Conservation (phyloP, 1,140 invertebrate genomes). For the Halictus rubicundus region DNA sequence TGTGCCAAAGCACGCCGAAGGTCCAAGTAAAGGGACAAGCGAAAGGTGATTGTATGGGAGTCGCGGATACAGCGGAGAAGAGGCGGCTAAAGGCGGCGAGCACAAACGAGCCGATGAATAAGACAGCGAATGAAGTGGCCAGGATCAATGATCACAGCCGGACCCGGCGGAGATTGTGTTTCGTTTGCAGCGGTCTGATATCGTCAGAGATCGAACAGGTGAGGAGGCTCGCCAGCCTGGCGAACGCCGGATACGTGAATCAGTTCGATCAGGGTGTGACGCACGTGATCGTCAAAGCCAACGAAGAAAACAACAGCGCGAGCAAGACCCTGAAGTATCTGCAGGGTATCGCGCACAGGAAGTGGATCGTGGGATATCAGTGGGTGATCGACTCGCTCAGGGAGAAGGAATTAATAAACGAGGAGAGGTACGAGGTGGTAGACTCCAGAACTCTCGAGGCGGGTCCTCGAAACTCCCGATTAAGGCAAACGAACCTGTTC, state of each 20-base stretch:
- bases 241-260: conserved; percentile 38
- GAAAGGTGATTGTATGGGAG: not conserved
- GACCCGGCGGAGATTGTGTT: conserved; percentile 31
- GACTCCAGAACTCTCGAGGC: conserved; percentile 22
- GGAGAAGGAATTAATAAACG: conserved; percentile 81
- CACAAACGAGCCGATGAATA: not conserved
- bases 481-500: conserved; percentile 50
- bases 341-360: conserved; percentile 64
- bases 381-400: conserved; percentile 86
- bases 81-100: not conserved
- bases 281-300: conserved; percentile 59
- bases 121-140: not conserved
- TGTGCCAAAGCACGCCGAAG: conserved; percentile 46
- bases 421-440: conserved; percentile 78
- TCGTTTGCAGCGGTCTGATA: conserved; percentile 53
- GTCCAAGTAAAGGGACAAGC: not conserved
- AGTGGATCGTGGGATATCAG: conserved; percentile 64
- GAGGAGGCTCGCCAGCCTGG: conserved; percentile 25
- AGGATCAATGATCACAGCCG: not conserved
- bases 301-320: conserved; percentile 27
- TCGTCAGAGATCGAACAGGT: conserved; percentile 18
- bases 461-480: conserved; percentile 57
- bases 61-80: not conserved
- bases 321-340: conserved; percentile 66
- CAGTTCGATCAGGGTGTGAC: conserved; percentile 53